Percentiles rank a stretch among this genome's conserved stretches.
Conservation (phyloP, 2,797 vertebrate genomes). For the Rhinella marina region DNA sequence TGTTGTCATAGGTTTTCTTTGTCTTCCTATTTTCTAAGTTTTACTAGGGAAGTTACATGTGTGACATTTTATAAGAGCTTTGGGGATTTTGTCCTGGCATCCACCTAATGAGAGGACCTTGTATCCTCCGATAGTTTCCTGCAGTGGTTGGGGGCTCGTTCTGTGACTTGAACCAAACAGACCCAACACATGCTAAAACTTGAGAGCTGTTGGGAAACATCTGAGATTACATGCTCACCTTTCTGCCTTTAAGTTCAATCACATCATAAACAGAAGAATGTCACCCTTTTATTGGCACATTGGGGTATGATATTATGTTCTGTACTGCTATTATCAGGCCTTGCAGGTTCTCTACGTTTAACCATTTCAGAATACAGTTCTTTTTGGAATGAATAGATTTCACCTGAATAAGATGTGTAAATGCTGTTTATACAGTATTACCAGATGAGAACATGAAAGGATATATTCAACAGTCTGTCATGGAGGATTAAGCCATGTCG, state of each 20-base stretch:
- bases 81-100: slow-evolving; percentile 27
- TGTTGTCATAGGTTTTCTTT: not conserved
- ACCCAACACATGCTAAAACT: slow-evolving; percentile 54
- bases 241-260: slow-evolving; percentile 44
- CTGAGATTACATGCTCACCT: slow-evolving; percentile 51
- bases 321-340: not conserved
- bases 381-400: not conserved
- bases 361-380: slow-evolving; percentile 2
- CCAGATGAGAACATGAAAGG: no score
- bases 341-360: not conserved
- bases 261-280: slow-evolving; percentile 55
- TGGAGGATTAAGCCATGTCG: no score
- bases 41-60: slow-evolving; percentile 33
- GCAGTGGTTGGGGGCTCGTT: not conserved
- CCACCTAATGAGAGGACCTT: slow-evolving; percentile 28
- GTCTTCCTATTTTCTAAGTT: slow-evolving; percentile 1
- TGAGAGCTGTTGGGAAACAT: slow-evolving; percentile 44
- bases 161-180: slow-evolving; percentile 45
- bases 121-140: slow-evolving; percentile 36
- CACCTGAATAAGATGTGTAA: not conserved
- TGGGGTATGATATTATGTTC: slow-evolving; percentile 10
- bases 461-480: no score
- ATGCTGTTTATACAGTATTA: not conserved
- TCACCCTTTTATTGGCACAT: slow-evolving; percentile 43
- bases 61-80: slow-evolving; percentile 40